phyloP scores from a whole-genome alignment of 2,797 vertebrate species.

The Gymnoscopelus microlampas region DNA sequence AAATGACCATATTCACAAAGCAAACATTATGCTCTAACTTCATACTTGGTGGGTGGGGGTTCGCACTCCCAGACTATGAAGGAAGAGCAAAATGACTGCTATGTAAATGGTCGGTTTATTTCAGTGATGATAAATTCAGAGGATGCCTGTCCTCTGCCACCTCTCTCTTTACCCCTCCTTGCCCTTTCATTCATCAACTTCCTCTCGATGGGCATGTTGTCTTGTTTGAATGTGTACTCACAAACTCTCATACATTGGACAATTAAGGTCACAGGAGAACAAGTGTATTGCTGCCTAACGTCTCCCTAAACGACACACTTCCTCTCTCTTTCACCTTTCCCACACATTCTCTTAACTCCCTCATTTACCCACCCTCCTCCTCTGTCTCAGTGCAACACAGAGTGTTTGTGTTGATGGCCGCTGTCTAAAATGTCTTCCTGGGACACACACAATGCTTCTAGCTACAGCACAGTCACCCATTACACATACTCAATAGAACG shows the following conservation, averaged over 20 bases:
- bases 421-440: slow-evolving; percentile 27
- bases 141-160: slow-evolving; percentile 64
- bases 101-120: no score
- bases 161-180: slow-evolving; percentile 19
- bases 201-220: slow-evolving; percentile 16
- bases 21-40: no score
- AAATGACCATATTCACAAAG: no score
- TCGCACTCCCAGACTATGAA: no score
- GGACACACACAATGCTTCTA: not conserved
- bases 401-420: slow-evolving; percentile 20
- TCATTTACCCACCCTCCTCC: slow-evolving; percentile 18
- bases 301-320: slow-evolving; percentile 19
- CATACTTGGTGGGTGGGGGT: no score
- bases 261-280: slow-evolving; percentile 27
- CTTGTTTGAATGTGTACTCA: slow-evolving; percentile 21
- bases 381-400: not conserved
- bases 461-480: no score
- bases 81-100: no score
- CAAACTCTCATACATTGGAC: not conserved
- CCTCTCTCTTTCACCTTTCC: slow-evolving; percentile 22
- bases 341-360: not conserved
- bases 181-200: slow-evolving; percentile 8
- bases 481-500: no score
- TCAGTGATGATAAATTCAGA: slow-evolving; percentile 26
- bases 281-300: not conserved